Evolutionary conservation across 2,797 vertebrate genomes (phyloP).

Genomic region (Adelosebastes latens): DNA sequence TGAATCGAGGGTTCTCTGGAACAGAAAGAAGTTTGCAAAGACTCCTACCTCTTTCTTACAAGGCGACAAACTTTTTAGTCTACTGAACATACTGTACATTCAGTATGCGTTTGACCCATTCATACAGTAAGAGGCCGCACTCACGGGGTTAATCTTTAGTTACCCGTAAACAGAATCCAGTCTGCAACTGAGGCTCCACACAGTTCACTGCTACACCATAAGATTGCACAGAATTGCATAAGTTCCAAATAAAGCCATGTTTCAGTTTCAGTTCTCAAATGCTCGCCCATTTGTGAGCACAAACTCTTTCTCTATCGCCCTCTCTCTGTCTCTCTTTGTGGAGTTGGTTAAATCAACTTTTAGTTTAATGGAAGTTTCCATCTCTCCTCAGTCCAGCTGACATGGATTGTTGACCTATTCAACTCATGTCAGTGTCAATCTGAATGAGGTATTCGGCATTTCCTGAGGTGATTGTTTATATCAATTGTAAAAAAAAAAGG

Average conservation of each 20-base stretch:
- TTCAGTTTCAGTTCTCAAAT: conserved; percentile 31
- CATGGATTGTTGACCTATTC: background rate
- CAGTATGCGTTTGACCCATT: background rate
- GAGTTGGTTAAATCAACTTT: background rate
- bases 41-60: background rate
- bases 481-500: background rate
- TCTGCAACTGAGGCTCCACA: background rate
- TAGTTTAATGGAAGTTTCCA: background rate
- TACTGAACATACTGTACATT: background rate
- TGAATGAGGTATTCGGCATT: background rate
- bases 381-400: background rate
- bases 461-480: background rate
- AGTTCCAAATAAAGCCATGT: background rate
- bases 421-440: background rate
- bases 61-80: background rate
- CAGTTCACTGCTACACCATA: background rate
- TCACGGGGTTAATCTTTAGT: background rate
- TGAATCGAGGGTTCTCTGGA: background rate
- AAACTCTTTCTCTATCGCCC: background rate
- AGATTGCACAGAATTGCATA: background rate
- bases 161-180: background rate
- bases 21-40: background rate
- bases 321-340: background rate
- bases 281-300: background rate
- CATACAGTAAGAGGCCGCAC: background rate